Percentiles rank a stretch among this genome's conserved stretches.
Evolutionary conservation across 1,140 invertebrate species (phyloP).

Genomic region (Saxidomus purpurata): DNA sequence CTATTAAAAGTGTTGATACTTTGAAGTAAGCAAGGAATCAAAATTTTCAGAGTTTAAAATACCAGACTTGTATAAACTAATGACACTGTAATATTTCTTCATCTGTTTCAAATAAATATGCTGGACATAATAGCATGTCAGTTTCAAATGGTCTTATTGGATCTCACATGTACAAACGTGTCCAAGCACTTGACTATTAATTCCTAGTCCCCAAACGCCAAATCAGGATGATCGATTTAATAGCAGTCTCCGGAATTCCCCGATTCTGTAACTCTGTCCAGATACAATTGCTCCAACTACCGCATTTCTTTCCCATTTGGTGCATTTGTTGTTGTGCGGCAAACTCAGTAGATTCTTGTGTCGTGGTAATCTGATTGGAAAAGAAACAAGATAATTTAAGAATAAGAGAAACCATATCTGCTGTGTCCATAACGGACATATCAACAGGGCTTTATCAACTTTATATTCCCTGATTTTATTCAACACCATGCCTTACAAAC

Average conservation of each 20-base stretch:
- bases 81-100: conserved; percentile 40
- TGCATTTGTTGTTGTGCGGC: neutral
- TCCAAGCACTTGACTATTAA: conserved; percentile 17
- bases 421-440: conserved; percentile 26
- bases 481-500: conserved; percentile 7
- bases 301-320: conserved; percentile 9
- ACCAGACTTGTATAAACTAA: conserved; percentile 6
- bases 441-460: conserved; percentile 13
- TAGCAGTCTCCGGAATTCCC: conserved; percentile 6
- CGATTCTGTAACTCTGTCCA: neutral
- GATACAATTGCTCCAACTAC: conserved; percentile 40
- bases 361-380: conserved; percentile 51
- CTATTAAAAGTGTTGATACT: conserved; percentile 14
- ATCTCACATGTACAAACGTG: conserved; percentile 25
- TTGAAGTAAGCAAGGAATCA: neutral
- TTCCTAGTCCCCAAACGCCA: neutral
- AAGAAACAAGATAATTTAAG: conserved; percentile 29
- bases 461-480: conserved; percentile 46
- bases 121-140: conserved; percentile 25
- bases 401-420: conserved; percentile 30
- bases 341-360: conserved; percentile 17
- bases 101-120: conserved; percentile 45
- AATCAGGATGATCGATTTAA: neutral
- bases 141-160: conserved; percentile 27
- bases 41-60: conserved; percentile 36